Percentiles rank a stretch among this genome's conserved stretches.
Conservation (phyloP, 2,113 vertebrate species). For the Cololabis saira region DNA sequence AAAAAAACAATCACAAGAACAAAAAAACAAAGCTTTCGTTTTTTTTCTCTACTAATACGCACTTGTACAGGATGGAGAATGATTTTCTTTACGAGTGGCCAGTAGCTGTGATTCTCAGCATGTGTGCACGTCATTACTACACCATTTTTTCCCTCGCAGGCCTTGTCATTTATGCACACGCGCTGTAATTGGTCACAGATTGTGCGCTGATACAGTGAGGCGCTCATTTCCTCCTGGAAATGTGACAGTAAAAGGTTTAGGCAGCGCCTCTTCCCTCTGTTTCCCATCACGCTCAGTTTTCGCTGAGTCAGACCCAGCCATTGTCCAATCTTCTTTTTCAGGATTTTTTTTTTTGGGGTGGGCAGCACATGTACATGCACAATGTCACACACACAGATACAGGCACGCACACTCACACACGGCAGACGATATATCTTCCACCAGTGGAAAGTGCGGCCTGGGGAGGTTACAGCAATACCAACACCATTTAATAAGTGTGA, state of each 20-base stretch:
- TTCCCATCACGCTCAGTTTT: conserved; percentile 26
- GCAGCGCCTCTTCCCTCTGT: conserved; percentile 6
- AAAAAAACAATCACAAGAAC: conserved; percentile 12
- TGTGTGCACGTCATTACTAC: conserved; percentile 89
- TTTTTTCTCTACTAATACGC: conserved; percentile 17
- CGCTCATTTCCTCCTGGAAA: conserved; percentile 60
- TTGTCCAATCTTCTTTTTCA: conserved; percentile 59
- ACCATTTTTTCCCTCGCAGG: conserved; percentile 74
- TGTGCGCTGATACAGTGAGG: conserved; percentile 60
- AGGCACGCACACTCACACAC: conserved; percentile 11
- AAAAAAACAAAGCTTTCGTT: conserved; percentile 40
- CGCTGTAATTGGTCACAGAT: conserved; percentile 58
- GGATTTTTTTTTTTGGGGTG: neutral
- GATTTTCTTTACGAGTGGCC: conserved; percentile 80
- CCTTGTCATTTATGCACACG: conserved; percentile 60
- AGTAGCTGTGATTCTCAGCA: conserved; percentile 85
- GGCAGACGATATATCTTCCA: conserved; percentile 39
- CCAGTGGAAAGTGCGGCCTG: conserved; percentile 52
- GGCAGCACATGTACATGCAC: conserved; percentile 7
- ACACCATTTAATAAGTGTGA: conserved; percentile 81
- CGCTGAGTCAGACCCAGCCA: conserved; percentile 67
- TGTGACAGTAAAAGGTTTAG: conserved; percentile 41
- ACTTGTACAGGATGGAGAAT: conserved; percentile 53
- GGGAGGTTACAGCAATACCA: conserved; percentile 64
- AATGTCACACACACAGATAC: conserved; percentile 5